Evolutionary conservation across 2,113 vertebrate genomes (phyloP).

Genomic region (Fulica atra): DNA sequence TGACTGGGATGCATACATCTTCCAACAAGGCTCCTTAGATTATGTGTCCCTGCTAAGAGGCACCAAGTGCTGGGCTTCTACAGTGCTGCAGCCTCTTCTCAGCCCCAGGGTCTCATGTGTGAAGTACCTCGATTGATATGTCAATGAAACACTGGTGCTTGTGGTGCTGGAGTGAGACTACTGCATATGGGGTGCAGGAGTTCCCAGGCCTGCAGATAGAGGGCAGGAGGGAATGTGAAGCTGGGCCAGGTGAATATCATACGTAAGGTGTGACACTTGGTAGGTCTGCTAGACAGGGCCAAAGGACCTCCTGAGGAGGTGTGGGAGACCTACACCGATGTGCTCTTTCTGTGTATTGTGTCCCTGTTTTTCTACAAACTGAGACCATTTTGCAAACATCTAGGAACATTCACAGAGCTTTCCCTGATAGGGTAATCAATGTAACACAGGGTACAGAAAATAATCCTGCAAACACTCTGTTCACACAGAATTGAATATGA

Average conservation of each 20-base stretch:
- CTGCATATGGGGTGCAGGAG: rapidly evolving
- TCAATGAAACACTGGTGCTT: not conserved
- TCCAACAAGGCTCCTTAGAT: not conserved
- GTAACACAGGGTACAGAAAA: not conserved
- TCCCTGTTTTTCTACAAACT: not conserved
- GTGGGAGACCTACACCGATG: not conserved
- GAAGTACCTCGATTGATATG: rapidly evolving
- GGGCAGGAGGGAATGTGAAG: not conserved
- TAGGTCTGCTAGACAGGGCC: not conserved
- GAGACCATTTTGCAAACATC: not conserved
- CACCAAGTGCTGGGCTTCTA: not conserved
- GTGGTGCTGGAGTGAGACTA: not conserved
- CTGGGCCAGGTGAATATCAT: not conserved
- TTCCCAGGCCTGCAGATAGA: not conserved
- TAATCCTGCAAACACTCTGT: not conserved
- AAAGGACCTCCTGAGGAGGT: not conserved
- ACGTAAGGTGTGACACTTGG: not conserved
- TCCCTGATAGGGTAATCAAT: not conserved
- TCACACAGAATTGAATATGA: not conserved
- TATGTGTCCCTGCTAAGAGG: not conserved
- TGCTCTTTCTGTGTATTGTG: not conserved
- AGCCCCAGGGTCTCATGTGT: not conserved
- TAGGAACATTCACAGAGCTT: not conserved
- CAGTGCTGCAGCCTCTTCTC: not conserved
- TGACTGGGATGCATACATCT: not conserved